phyloP scores from a whole-genome alignment of 2,888 invertebrate species.

The Aleiodes testaceus region DNA sequence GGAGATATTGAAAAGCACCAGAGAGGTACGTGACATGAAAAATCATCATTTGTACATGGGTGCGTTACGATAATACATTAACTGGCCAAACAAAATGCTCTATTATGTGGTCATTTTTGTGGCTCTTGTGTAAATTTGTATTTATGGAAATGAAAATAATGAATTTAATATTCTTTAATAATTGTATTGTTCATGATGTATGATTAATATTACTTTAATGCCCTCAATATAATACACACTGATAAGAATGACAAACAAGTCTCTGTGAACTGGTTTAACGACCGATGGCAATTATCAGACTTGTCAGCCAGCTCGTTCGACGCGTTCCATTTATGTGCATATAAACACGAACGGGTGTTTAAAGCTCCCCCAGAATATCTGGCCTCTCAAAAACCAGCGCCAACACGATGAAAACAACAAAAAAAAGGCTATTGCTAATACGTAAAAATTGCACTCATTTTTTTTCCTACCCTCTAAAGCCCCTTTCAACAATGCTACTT shows the following conservation, averaged over 20 bases:
- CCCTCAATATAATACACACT: constrained; percentile 38
- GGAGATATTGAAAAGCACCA: constrained; percentile 6
- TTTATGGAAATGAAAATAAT: no score
- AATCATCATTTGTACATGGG: constrained; percentile 49
- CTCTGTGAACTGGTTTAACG: constrained; percentile 67
- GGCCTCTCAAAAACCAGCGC: not conserved
- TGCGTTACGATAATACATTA: constrained; percentile 48
- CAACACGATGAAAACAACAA: constrained; percentile 9
- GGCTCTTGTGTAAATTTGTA: constrained; percentile 46
- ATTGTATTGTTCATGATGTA: no score
- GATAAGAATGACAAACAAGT: constrained; percentile 63
- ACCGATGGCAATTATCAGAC: constrained; percentile 68
- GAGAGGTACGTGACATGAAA: constrained; percentile 41
- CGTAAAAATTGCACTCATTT: constrained; percentile 32
- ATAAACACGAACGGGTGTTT: constrained; percentile 63
- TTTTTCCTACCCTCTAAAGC: constrained; percentile 8
- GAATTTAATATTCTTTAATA: no score
- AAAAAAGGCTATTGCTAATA: constrained; percentile 25
- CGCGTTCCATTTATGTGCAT: constrained; percentile 64
- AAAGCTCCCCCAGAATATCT: constrained; percentile 35
- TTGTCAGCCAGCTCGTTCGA: constrained; percentile 69
- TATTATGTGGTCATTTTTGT: constrained; percentile 45
- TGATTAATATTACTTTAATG: no score
- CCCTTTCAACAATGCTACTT: not conserved
- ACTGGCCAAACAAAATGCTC: constrained; percentile 43